phyloP scores from a whole-genome alignment of 2,797 vertebrate genomes.

The Echeneis naucrates region DNA sequence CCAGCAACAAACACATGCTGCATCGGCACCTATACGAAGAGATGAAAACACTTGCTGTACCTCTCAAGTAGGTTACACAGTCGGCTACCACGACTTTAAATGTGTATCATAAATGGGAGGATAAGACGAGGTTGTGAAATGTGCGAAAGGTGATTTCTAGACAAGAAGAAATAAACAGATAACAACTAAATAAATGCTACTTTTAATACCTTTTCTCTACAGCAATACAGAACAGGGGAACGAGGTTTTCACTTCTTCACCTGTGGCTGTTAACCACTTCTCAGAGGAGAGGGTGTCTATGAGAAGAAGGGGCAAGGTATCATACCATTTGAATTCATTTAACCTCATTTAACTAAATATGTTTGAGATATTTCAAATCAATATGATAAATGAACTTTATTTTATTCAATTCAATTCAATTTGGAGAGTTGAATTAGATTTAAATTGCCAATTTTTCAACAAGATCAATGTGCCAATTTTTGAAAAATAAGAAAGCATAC shows the following conservation, averaged over 20 bases:
- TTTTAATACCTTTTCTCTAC: constrained; percentile 28
- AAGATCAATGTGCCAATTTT: neutral
- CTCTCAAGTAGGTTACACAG: constrained; percentile 73
- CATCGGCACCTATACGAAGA: constrained; percentile 88
- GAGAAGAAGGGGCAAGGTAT: constrained; percentile 81
- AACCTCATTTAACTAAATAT: too few species aligned
- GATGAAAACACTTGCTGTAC: constrained; percentile 82
- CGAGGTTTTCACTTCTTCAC: constrained; percentile 58
- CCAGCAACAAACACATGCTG: constrained; percentile 87
- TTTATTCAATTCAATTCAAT: too few species aligned
- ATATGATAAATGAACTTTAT: too few species aligned
- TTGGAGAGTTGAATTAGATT: too few species aligned
- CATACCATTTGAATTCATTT: neutral
- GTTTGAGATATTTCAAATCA: too few species aligned
- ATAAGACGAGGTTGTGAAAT: neutral
- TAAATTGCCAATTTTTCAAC: neutral
- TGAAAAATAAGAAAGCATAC: neutral
- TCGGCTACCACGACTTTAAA: neutral
- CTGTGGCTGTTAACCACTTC: constrained; percentile 69
- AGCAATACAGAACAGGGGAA: constrained; percentile 58
- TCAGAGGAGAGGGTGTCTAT: constrained; percentile 76
- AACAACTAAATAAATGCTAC: neutral
- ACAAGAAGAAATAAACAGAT: neutral
- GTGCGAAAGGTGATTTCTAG: neutral
- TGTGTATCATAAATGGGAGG: neutral